Percentiles rank a stretch among this genome's conserved stretches.
Conservation (phyloP, 2,113 vertebrate species). For the Xerus inauris region DNA sequence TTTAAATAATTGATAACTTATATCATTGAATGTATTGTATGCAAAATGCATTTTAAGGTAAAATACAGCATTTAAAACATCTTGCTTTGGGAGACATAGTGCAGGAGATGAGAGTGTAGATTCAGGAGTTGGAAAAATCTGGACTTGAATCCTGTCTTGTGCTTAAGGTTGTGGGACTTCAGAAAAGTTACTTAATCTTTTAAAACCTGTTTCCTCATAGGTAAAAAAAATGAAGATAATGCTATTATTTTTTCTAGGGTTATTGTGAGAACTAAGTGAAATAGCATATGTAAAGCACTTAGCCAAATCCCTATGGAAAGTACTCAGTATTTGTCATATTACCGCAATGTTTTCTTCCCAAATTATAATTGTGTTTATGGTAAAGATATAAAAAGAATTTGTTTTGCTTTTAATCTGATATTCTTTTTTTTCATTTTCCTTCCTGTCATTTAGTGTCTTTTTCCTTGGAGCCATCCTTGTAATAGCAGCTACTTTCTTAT, state of each 20-base stretch:
- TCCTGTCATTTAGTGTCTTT: conserved; percentile 90
- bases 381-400: conserved; percentile 9
- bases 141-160: neutral
- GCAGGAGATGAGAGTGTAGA: neutral
- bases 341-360: neutral
- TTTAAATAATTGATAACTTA: neutral
- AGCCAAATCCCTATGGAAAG: neutral
- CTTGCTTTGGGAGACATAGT: neutral
- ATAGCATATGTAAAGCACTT: neutral
- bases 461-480: conserved; percentile 95
- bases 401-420: conserved; percentile 66
- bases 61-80: neutral
- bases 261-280: neutral
- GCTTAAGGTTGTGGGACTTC: neutral
- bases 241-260: neutral
- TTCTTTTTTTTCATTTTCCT: conserved; percentile 64
- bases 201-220: neutral
- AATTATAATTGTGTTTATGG: conserved; percentile 13
- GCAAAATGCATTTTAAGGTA: neutral
- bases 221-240: neutral
- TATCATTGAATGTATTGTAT: neutral
- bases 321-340: neutral
- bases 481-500: conserved; percentile 96
- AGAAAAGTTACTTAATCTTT: neutral
- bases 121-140: neutral